These are phyloP conservation scores for Onychomys torridus DNA, from an alignment of 2,797 vertebrate genomes.

Conservation along the genomic window DNA sequence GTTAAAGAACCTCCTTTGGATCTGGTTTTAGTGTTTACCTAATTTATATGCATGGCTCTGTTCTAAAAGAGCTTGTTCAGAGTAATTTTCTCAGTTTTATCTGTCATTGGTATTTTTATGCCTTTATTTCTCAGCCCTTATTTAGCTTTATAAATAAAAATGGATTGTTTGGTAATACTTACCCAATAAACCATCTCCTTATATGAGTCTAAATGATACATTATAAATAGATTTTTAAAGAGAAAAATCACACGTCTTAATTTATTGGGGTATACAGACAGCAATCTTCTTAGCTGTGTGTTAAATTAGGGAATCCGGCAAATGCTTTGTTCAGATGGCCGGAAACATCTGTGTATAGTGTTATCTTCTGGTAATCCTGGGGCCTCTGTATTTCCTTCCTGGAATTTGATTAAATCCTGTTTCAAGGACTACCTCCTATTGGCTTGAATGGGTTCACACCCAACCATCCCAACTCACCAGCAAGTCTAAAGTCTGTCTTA, in stretches of 20 bases:
- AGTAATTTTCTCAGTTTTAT: constrained; percentile 80
- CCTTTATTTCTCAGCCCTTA: constrained; percentile 77
- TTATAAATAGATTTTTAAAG: constrained; percentile 28
- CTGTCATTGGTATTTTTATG: constrained; percentile 80
- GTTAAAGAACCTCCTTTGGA: constrained; percentile 79
- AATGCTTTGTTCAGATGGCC: constrained; percentile 6
- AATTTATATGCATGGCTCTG: constrained; percentile 76
- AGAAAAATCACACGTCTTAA: background rate
- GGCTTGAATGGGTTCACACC: background rate
- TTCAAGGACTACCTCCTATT: background rate
- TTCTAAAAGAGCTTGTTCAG: constrained; percentile 79
- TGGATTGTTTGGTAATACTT: constrained; percentile 74
- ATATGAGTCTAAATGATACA: constrained; percentile 33
- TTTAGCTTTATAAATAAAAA: constrained; percentile 81
- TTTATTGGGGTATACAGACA: background rate
- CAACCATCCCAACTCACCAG: background rate
- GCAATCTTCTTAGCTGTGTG: constrained; percentile 15
- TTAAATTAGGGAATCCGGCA: constrained; percentile 41
- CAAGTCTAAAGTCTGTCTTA: background rate
- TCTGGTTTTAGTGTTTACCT: constrained; percentile 80
- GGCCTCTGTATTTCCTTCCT: background rate
- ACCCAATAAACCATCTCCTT: constrained; percentile 63
- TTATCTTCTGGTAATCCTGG: background rate
- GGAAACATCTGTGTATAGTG: background rate
- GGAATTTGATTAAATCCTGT: background rate